phyloP scores from a whole-genome alignment of 2,113 vertebrate species.

The Microtus ochrogaster region DNA sequence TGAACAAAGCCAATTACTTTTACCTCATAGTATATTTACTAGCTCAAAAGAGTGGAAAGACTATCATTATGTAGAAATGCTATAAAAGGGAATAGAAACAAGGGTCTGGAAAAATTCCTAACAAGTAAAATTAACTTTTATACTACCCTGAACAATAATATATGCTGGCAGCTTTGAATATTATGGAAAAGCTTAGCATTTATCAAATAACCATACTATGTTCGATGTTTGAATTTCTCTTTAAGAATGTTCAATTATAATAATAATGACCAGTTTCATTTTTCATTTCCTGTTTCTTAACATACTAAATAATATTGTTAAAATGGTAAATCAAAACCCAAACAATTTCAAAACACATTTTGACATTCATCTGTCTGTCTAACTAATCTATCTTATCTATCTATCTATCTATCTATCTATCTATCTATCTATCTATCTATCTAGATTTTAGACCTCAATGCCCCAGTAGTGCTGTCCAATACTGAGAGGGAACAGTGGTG shows the following conservation, averaged over 20 bases:
- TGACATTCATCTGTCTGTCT: too few relatives aligned
- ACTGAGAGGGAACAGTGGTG: not conserved
- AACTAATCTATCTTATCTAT: not conserved
- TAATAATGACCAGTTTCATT: not conserved
- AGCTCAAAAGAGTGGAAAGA: constrained; percentile 6
- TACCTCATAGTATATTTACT: not conserved
- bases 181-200: constrained; percentile 33
- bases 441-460: not conserved
- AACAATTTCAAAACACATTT: not conserved
- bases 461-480: not conserved
- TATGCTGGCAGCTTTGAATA: constrained; percentile 3
- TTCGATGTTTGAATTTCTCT: constrained; percentile 2
- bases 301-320: not conserved
- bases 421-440: too few relatives aligned
- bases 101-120: constrained; percentile 2
- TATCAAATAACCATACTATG: not conserved
- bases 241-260: not conserved
- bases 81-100: constrained; percentile 33
- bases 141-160: not conserved
- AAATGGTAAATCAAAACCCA: not conserved
- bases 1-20: constrained; percentile 32
- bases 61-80: constrained; percentile 50
- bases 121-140: constrained; percentile 7
- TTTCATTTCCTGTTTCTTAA: not conserved
- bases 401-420: not conserved